phyloP scores from a whole-genome alignment of 2,113 vertebrate genomes.

The Odontophorus gujanensis region DNA sequence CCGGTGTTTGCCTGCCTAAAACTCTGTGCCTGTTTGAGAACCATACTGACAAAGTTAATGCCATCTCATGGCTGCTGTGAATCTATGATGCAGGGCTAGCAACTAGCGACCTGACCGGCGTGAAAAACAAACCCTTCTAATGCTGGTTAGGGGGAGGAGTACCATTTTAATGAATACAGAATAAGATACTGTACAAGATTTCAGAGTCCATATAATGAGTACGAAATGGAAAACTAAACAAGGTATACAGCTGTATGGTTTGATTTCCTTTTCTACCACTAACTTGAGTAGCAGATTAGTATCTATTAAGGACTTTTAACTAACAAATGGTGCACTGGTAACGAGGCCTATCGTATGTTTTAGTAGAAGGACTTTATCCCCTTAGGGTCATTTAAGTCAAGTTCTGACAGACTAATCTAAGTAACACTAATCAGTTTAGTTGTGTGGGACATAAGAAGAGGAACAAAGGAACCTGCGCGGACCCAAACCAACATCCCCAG shows the following conservation, averaged over 20 bases:
- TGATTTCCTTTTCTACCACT: constrained; percentile 35
- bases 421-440: not conserved
- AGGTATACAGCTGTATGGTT: not conserved
- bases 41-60: not conserved
- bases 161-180: not conserved
- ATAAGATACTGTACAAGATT: constrained; percentile 19
- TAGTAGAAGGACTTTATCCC: constrained; percentile 11
- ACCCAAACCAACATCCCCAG: not conserved
- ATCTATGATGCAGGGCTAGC: constrained; percentile 9
- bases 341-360: not conserved
- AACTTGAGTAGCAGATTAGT: constrained; percentile 29
- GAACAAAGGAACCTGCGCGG: not conserved
- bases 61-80: not conserved
- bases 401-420: not conserved
- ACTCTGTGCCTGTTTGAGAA: not conserved
- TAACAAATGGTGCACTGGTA: not conserved
- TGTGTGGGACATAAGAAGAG: not conserved
- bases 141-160: not conserved
- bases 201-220: not conserved
- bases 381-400: not conserved
- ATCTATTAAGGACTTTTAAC: constrained; percentile 1
- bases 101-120: not conserved
- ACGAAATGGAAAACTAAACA: constrained; percentile 40
- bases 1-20: not conserved
- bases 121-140: not conserved